Percentiles rank a stretch among this genome's conserved stretches.
Evolutionary conservation across 1,140 invertebrate genomes (phyloP).

Genomic region (Delia radicum): DNA sequence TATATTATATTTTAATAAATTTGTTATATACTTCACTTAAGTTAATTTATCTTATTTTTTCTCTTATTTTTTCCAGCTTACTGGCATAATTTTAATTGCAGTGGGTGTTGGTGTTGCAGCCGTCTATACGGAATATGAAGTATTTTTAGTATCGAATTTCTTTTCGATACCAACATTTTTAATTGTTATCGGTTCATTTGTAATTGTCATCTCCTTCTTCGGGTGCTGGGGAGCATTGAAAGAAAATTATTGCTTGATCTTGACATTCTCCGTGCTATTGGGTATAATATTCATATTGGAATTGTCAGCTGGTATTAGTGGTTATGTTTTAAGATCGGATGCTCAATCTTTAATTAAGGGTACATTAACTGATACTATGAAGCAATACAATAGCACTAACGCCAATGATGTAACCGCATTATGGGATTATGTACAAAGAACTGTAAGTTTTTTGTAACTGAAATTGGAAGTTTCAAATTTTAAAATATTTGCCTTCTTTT

Average conservation of each 20-base stretch:
- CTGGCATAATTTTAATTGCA: slow-evolving; percentile 68
- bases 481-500: neutral
- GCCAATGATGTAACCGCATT: slow-evolving; percentile 41
- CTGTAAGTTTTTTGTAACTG: slow-evolving; percentile 2
- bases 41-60: too few species aligned
- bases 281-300: slow-evolving; percentile 78
- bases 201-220: slow-evolving; percentile 81
- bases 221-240: slow-evolving; percentile 84
- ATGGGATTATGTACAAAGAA: slow-evolving; percentile 67
- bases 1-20: too few species aligned
- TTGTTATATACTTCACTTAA: too few species aligned
- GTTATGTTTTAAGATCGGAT: slow-evolving; percentile 70
- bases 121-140: slow-evolving; percentile 67
- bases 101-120: slow-evolving; percentile 67
- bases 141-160: slow-evolving; percentile 64
- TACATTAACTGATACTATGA: slow-evolving; percentile 60
- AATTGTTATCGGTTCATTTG: slow-evolving; percentile 75
- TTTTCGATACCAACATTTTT: slow-evolving; percentile 71
- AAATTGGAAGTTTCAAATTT: neutral
- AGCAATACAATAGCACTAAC: slow-evolving; percentile 57
- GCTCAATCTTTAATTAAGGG: slow-evolving; percentile 57
- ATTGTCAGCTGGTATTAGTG: slow-evolving; percentile 77
- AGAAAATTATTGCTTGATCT: slow-evolving; percentile 79
- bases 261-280: slow-evolving; percentile 75
- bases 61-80: slow-evolving; percentile 61